Conservation (phyloP, 2,797 vertebrate genomes). For the Clarias laeviceps region DNA sequence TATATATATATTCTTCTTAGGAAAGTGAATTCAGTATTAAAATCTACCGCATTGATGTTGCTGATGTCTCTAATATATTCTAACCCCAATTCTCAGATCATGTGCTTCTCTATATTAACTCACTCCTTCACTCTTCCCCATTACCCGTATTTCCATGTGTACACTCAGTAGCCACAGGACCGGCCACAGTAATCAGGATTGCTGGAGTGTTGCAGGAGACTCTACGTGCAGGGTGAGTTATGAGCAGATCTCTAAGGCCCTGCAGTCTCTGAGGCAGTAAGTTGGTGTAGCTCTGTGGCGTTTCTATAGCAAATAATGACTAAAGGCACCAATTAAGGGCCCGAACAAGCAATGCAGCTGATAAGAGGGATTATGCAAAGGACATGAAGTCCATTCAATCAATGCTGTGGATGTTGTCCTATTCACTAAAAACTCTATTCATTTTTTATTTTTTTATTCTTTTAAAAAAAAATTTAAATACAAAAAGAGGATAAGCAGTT, state of each 20-base stretch:
- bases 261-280: constrained; percentile 18
- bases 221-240: constrained; percentile 21
- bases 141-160: neutral
- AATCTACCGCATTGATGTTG: neutral
- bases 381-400: neutral
- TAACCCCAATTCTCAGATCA: neutral
- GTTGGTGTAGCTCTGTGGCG: neutral
- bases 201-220: constrained; percentile 19
- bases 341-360: constrained; percentile 6
- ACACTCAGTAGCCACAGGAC: constrained; percentile 10
- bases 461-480: too few relatives aligned
- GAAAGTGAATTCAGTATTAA: neutral
- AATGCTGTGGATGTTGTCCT: neutral
- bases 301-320: constrained; percentile 51
- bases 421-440: neutral
- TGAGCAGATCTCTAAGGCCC: constrained; percentile 28
- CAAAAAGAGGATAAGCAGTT: neutral
- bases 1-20: too few relatives aligned
- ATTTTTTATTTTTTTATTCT: too few relatives aligned
- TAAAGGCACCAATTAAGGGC: constrained; percentile 42
- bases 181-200: constrained; percentile 32
- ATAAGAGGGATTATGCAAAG: neutral
- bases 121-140: neutral
- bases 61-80: neutral
- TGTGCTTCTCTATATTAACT: neutral